Evolutionary conservation across 2,113 vertebrate species (phyloP), one percentile per base, ranked within the genome.

Genomic region (Sisor rabdophorus): DNA sequence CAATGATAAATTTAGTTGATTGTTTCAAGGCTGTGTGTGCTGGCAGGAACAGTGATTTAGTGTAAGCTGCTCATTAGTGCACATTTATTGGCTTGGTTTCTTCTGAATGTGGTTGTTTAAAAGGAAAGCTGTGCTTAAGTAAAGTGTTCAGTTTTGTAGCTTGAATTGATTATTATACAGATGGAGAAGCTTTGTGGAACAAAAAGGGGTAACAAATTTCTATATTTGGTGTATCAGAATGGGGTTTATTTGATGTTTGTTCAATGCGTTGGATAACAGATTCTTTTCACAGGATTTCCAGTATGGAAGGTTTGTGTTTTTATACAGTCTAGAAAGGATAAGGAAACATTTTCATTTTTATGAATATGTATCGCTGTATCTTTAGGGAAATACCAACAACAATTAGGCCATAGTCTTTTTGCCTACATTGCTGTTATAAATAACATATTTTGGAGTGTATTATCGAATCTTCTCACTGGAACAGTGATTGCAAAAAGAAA

Each of bases 41-140:
- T 64, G 54, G 56, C 67, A 53, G 26, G 24, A 59, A 71, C 56
- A 50, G 67, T 55, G 32, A 52, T 48, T 28, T 52, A 55, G 52
- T 58, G 19, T 55, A 76, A 28, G 53, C 53, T 48, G 36, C 74
- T 68, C 52, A 58, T 76, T 76, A 76, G 36, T 58, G 63, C 53
- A 68, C 63, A 47, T 55, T 67, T 76, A 28, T 68, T 65, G 28
- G 15, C 48, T 54, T 13, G 15, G 22, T 67, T 9, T 54, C 32
- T 48, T 58, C 44, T 48, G 36, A 24, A 48, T 68, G 55, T 68
- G 63, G 24, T 22, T 16, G 52, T 58, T 58, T 40, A 52, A 30
- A 11, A 58, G 28, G 52, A 28, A 76, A 76, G 74, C 22, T 55
- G 30, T 7, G 17, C 50, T 47, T 11, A 76, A 75, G 60, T 40